Evolutionary conservation across 2,113 vertebrate genomes (phyloP).

Genomic region (Scomber scombrus): DNA sequence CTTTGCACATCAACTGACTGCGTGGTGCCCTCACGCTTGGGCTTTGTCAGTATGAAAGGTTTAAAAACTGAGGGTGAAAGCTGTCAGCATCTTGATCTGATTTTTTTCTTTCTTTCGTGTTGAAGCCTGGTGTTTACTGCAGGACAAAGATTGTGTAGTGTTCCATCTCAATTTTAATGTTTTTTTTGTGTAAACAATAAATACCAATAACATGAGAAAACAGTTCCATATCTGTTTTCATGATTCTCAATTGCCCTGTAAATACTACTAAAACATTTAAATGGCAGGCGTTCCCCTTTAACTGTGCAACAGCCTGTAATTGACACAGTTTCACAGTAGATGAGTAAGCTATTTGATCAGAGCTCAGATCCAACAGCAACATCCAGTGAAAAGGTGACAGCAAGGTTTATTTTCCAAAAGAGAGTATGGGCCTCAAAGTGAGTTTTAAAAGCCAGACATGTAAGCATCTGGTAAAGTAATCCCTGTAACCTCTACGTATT

Average conservation of each 20-base stretch:
- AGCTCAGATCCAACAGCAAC: slow-evolving; percentile 3
- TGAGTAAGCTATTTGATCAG: slow-evolving; percentile 11
- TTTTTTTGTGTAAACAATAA: slow-evolving; percentile 35
- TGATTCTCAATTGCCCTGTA: slow-evolving; percentile 4
- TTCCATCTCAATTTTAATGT: not conserved
- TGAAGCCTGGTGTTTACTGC: slow-evolving; percentile 29
- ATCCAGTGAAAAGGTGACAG: slow-evolving; percentile 12
- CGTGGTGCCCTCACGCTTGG: slow-evolving; percentile 36
- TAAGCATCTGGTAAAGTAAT: slow-evolving; percentile 32
- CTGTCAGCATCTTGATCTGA: slow-evolving; percentile 40
- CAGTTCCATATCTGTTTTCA: slow-evolving; percentile 6
- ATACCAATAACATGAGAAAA: slow-evolving; percentile 28
- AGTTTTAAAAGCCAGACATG: slow-evolving; percentile 33
- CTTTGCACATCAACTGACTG: slow-evolving; percentile 57
- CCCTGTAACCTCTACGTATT: slow-evolving; percentile 11
- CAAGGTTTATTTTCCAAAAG: slow-evolving; percentile 10
- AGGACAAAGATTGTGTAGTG: slow-evolving; percentile 2
- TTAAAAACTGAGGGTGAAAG: slow-evolving; percentile 33
- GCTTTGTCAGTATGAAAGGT: slow-evolving; percentile 40
- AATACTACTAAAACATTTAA: slow-evolving; percentile 5
- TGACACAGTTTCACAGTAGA: slow-evolving; percentile 3
- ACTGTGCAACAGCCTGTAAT: slow-evolving; percentile 6
- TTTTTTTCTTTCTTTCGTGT: slow-evolving; percentile 4
- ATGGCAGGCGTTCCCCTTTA: slow-evolving; percentile 38
- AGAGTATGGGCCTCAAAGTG: slow-evolving; percentile 4